Evolutionary conservation across 2,888 invertebrate genomes (phyloP).

Genomic region (Omphaloscelis lunosa): DNA sequence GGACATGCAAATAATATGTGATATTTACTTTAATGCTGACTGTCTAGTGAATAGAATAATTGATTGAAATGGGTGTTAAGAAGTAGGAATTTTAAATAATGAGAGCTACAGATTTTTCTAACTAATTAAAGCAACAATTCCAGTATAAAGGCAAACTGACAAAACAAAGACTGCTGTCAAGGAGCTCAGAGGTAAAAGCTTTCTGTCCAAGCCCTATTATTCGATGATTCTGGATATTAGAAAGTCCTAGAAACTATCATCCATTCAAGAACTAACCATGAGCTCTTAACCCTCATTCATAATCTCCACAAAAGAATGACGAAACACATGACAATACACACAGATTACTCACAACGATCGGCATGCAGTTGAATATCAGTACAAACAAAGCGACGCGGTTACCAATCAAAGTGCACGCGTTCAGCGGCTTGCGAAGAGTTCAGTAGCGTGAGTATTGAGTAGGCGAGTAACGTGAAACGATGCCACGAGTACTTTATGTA

Average conservation of each 20-base stretch:
- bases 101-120: no score
- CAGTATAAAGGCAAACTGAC: no score
- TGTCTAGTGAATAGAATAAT: background rate
- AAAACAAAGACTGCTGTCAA: no score
- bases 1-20: background rate
- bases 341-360: constrained; percentile 20
- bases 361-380: constrained; percentile 37
- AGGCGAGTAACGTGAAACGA: constrained; percentile 54
- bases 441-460: constrained; percentile 27
- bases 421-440: constrained; percentile 12
- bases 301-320: constrained; percentile 1
- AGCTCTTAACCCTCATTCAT: constrained; percentile 9
- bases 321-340: constrained; percentile 9
- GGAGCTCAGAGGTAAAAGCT: no score
- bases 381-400: constrained; percentile 59
- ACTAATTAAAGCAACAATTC: no score
- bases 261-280: background rate
- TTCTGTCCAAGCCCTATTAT: background rate
- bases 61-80: background rate
- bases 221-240: no score
- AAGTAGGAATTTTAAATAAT: no score
- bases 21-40: background rate
- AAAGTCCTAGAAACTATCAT: background rate
- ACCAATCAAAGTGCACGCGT: constrained; percentile 24
- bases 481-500: constrained; percentile 30